A percentile compares a stretch with the other conserved stretches of the same genome.
phyloP scores from a whole-genome alignment of 2,797 vertebrate genomes.

The Cyprinodon diabolis region DNA sequence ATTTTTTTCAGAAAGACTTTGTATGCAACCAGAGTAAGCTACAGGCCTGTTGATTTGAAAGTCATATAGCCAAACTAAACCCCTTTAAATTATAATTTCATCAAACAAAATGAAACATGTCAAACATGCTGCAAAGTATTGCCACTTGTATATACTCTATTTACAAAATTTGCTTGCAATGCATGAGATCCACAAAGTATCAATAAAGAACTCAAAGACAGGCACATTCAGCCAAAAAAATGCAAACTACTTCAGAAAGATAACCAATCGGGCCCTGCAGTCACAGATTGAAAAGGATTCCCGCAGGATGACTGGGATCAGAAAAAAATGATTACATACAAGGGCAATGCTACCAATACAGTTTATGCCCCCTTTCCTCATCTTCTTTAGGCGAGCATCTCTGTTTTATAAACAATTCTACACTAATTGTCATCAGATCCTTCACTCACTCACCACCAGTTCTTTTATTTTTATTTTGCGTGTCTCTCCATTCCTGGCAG shows the following conservation, averaged over 20 bases:
- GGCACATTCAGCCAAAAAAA: background rate
- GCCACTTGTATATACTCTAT: background rate
- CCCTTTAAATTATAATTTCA: no score
- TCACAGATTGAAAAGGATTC: conserved; percentile 28
- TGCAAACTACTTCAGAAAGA: conserved; percentile 20
- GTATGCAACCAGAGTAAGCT: no score
- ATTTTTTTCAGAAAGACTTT: no score
- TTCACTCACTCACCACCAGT: conserved; percentile 2
- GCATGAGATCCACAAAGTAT: conserved; percentile 13
- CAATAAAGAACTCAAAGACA: background rate
- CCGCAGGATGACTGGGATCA: conserved; percentile 29
- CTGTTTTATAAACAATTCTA: conserved; percentile 8
- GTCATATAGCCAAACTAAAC: no score
- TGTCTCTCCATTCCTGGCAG: background rate
- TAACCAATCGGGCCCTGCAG: conserved; percentile 17
- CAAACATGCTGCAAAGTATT: background rate
- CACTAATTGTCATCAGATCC: conserved; percentile 3
- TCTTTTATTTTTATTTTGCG: background rate
- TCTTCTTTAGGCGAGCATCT: background rate
- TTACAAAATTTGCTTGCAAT: background rate
- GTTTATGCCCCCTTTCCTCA: conserved; percentile 7
- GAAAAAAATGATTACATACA: conserved; percentile 39
- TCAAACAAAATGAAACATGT: background rate
- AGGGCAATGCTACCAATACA: conserved; percentile 46
- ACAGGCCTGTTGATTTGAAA: no score